Percentiles rank a stretch among this genome's conserved stretches.
These are phyloP conservation scores for Trididemnum clinides DNA, from an alignment of 23 tunicate species.

Conservation along the genomic window DNA sequence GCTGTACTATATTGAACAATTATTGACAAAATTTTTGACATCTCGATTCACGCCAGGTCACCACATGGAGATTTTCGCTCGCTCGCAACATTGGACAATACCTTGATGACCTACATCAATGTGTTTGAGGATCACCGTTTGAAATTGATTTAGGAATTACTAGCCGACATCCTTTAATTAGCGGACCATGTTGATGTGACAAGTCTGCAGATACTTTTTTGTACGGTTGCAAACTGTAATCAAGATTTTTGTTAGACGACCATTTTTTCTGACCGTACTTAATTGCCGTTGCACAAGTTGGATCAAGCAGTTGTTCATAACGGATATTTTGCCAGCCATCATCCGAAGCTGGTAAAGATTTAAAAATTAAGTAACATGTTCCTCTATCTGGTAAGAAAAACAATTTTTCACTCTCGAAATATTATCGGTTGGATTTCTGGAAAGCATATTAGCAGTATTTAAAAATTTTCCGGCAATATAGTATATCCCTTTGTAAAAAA, in stretches of 20 bases:
- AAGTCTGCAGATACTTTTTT: background rate
- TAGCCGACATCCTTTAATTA: background rate
- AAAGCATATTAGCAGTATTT: slow-evolving; percentile 2
- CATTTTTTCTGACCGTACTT: background rate
- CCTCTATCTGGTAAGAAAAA: background rate
- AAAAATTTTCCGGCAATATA: slow-evolving; percentile 41
- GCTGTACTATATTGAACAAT: background rate
- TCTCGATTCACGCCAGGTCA: slow-evolving; percentile 35
- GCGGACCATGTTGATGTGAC: background rate
- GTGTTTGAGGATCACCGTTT: background rate
- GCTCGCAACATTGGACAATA: slow-evolving; percentile 10
- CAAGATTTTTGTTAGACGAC: background rate
- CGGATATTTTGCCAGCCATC: background rate
- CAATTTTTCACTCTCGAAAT: background rate
- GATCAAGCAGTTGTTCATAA: background rate
- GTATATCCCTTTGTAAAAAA: too few species aligned
- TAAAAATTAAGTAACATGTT: background rate
- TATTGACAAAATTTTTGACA: background rate
- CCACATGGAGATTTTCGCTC: background rate
- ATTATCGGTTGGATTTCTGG: background rate
- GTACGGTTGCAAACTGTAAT: slow-evolving; percentile 8
- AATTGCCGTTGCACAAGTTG: background rate
- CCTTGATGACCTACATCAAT: slow-evolving; percentile 42
- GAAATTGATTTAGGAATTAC: too few species aligned
- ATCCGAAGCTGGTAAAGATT: slow-evolving; percentile 13